A percentile compares a stretch with the other conserved stretches of the same genome.
phyloP scores from a whole-genome alignment of 2,113 vertebrate species.

The Dicrurus megarhynchus region DNA sequence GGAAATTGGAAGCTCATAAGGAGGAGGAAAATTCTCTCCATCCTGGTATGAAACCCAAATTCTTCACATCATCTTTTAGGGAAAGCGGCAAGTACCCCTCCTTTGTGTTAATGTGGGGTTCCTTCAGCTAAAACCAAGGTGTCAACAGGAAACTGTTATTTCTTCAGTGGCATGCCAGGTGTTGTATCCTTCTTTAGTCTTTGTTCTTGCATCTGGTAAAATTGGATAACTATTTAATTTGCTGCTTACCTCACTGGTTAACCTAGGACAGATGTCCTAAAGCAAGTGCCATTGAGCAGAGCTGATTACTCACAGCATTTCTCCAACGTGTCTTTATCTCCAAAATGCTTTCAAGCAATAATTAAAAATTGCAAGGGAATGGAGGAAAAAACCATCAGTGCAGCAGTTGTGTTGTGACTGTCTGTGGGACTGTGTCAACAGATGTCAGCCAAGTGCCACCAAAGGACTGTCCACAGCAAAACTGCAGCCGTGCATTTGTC shows the following conservation, averaged over 20 bases:
- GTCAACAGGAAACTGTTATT: neutral
- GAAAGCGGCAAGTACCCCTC: neutral
- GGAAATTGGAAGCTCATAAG: neutral
- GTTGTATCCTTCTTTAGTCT: neutral
- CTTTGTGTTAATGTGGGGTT: neutral
- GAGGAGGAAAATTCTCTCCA: neutral
- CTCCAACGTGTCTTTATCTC: neutral
- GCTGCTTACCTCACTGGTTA: neutral
- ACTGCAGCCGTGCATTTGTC: neutral
- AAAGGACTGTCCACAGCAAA: neutral
- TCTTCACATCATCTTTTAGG: neutral
- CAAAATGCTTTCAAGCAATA: neutral
- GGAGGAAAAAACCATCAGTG: neutral
- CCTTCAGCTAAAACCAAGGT: neutral
- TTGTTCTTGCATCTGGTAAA: neutral
- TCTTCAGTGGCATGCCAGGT: neutral
- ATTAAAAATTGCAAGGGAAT: neutral
- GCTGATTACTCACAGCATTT: neutral
- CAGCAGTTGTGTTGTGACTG: neutral
- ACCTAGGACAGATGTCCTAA: neutral
- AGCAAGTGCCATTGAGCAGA: neutral
- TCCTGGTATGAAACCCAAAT: neutral
- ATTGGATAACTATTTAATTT: neutral
- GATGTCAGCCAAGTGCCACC: conserved; percentile 60
- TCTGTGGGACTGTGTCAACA: neutral